phyloP scores from a whole-genome alignment of 2,797 vertebrate genomes.

The Notamacropus eugenii region DNA sequence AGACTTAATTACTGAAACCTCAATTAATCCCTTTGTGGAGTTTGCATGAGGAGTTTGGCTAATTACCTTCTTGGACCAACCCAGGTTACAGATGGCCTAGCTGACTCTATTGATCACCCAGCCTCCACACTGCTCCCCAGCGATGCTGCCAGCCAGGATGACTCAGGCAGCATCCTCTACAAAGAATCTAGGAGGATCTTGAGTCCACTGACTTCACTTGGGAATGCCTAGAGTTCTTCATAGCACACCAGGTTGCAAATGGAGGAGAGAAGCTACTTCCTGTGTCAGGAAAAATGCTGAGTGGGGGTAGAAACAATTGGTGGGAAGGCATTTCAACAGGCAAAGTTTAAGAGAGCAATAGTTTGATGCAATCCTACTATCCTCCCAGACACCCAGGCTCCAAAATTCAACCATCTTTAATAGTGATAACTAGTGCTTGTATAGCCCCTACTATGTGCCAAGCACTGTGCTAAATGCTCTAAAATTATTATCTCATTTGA shows the following conservation, averaged over 20 bases:
- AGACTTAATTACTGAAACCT: conserved; percentile 65
- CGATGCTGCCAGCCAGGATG: not conserved
- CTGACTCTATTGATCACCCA: conserved; percentile 50
- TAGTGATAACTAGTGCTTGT: not conserved
- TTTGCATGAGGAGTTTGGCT: conserved; percentile 64
- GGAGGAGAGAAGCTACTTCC: not conserved
- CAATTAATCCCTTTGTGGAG: conserved; percentile 30
- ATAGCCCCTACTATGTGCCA: accelerated
- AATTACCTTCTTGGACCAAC: conserved; percentile 60
- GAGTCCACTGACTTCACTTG: not conserved
- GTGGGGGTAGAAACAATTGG: not conserved
- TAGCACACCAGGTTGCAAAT: not conserved
- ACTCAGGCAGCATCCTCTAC: not conserved
- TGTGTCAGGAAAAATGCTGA: not conserved
- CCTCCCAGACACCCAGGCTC: not conserved
- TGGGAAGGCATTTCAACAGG: not conserved
- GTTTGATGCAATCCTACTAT: not conserved
- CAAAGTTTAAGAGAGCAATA: not conserved
- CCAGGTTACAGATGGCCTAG: conserved; percentile 19
- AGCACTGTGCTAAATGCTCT: not conserved
- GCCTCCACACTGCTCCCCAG: not conserved
- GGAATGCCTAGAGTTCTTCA: not conserved
- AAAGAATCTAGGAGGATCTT: not conserved
- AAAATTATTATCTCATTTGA: not conserved
- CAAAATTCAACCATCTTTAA: not conserved